Evolutionary conservation across 2,888 invertebrate genomes (phyloP), one percentile per base, ranked within the genome.

Genomic region (Danaus chrysippus): DNA sequence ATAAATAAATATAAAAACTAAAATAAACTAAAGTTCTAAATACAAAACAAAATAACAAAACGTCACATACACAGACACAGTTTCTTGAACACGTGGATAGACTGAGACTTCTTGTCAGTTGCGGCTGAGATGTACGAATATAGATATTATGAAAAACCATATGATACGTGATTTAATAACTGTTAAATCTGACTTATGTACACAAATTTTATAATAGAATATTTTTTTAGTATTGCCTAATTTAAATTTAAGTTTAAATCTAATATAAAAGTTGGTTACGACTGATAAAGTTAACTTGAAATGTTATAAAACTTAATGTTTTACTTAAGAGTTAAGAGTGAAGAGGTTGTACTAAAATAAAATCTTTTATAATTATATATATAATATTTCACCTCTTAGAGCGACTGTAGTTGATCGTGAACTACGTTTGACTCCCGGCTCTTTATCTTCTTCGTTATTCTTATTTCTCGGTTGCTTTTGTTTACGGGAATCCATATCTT

Each of bases 321-420:
- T 34, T 5, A 34, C 6, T 34, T 8, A 34, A 23, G 0, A 6
- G 3, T 34, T 34, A 34, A 5, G 3, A 1, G 6, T 34, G 23
- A 34, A 6, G 6, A 34, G 23, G 8, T 34, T 34, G 8, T 34
- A 34, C 23, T 34, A 6, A 34, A 34, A 34, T 34, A 34, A 34
- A 23, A 34, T 34, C 23, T 34, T 3, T 34, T 34, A 34, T 34
- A 34, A 23, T 23, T 23, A 3, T 34, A 34, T 5, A 34, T 34
- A 34, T 34, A 34, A 34, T 34, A 3, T 23, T 23, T 23, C 8
- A 89, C 90, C 89, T 86, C 82, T 81, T 0, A 87, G 84, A 10
- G 85, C 76, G 69, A 89, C 87, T 0, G 80, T 87, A 23, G 84
- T 54, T 0, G 90, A 89, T 1, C 87, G 76, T 61, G 90, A 74